Percentiles rank a stretch among this genome's conserved stretches.
Evolutionary conservation across 1,140 invertebrate species (phyloP).

Genomic region (Andrena cerasifolii): DNA sequence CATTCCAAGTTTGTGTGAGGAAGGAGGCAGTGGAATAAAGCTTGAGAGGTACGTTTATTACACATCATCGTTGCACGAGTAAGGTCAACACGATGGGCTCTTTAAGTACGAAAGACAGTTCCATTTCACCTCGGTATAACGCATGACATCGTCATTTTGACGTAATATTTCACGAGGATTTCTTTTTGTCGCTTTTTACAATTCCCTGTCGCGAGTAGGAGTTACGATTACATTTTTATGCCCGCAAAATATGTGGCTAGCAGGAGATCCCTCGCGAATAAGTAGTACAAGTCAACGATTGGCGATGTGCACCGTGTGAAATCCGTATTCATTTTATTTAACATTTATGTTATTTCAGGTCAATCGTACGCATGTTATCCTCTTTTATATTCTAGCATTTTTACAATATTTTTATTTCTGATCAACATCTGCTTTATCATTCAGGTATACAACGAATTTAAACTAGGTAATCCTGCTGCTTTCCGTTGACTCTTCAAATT

Average conservation of each 20-base stretch:
- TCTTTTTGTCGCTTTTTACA: neutral
- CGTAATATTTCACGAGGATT: conserved; percentile 4
- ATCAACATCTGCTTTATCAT: no score
- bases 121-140: neutral
- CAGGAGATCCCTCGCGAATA: neutral
- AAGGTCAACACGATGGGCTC: conserved; percentile 1
- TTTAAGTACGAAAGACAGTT: conserved; percentile 24
- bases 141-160: neutral
- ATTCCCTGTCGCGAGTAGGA: no score
- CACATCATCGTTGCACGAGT: neutral
- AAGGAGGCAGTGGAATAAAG: neutral
- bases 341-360: no score
- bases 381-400: no score
- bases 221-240: neutral
- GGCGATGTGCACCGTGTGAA: neutral
- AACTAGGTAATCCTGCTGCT: no score
- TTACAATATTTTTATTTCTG: no score
- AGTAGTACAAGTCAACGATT: conserved; percentile 21
- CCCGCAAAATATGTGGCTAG: neutral
- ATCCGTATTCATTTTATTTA: neutral
- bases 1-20: neutral
- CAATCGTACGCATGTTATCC: no score
- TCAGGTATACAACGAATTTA: no score
- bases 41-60: conserved; percentile 24
- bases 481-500: no score